Conservation (phyloP, 2,888 invertebrate genomes). For the Drosophila testacea region DNA sequence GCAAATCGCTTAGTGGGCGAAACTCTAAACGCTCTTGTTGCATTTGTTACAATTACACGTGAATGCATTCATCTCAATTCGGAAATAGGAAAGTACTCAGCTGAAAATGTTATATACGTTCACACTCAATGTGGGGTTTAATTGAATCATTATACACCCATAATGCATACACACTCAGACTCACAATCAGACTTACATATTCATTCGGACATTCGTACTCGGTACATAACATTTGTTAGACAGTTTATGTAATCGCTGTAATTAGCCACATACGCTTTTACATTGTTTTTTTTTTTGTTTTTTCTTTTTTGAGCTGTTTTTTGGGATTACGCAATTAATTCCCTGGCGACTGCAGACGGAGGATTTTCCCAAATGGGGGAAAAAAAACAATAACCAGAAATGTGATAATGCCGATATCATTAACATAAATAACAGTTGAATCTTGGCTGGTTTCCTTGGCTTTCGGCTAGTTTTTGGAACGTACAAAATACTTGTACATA, state of each 20-base stretch:
- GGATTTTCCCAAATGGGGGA: conserved; percentile 10
- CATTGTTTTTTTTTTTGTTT: conserved; percentile 20
- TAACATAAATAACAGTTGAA: conserved; percentile 54
- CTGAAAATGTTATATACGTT: conserved; percentile 11
- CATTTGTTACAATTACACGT: neutral
- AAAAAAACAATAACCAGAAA: conserved; percentile 76
- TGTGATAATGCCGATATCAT: conserved; percentile 55
- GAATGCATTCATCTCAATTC: conserved; percentile 8
- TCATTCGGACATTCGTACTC: conserved; percentile 15
- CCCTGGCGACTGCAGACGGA: conserved; percentile 21
- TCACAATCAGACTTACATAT: neutral
- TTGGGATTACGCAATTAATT: conserved; percentile 63
- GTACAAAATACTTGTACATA: neutral
- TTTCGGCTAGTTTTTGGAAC: conserved; percentile 5
- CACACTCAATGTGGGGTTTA: conserved; percentile 17
- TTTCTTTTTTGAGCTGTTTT: conserved; percentile 10
- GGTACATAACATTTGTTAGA: conserved; percentile 30
- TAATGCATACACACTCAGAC: conserved; percentile 8
- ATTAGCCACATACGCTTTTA: conserved; percentile 64
- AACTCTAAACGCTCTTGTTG: conserved; percentile 13
- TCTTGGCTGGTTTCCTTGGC: conserved; percentile 8
- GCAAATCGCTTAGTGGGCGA: conserved; percentile 6
- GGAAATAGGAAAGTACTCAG: neutral
- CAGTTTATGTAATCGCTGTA: conserved; percentile 70
- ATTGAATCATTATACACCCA: conserved; percentile 30